These are phyloP conservation scores for Chaetoderma sp. DNA, from an alignment of 2,888 invertebrate species.

Conservation along the genomic window DNA sequence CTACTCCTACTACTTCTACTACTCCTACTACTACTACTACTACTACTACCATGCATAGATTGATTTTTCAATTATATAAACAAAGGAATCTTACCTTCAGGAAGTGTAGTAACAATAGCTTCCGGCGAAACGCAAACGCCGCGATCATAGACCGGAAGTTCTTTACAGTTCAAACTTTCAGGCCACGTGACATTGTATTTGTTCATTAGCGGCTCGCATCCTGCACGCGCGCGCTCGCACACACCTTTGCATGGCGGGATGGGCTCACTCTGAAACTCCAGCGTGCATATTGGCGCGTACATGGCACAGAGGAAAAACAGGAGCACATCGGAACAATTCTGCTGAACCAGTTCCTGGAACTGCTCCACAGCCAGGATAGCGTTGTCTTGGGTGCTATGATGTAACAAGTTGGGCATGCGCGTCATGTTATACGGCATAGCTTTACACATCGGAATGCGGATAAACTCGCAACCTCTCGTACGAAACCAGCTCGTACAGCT, in stretches of 20 bases:
- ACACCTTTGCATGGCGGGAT: conserved; percentile 62
- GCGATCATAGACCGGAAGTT: conserved; percentile 56
- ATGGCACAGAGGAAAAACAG: conserved; percentile 62
- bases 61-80: background rate
- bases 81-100: conserved; percentile 34
- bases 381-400: conserved; percentile 62
- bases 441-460: conserved; percentile 56
- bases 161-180: conserved; percentile 52
- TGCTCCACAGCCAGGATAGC: conserved; percentile 57
- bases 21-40: too few relatives aligned
- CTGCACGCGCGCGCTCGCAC: conserved; percentile 53
- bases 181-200: conserved; percentile 61
- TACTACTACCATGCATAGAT: background rate
- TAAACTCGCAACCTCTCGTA: conserved; percentile 56
- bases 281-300: conserved; percentile 62
- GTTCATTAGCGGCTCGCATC: conserved; percentile 60
- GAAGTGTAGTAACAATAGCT: conserved; percentile 53
- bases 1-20: too few relatives aligned
- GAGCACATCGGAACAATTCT: conserved; percentile 57
- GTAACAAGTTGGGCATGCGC: conserved; percentile 61
- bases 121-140: conserved; percentile 61
- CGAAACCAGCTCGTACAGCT: too few relatives aligned
- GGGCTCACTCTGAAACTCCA: conserved; percentile 53
- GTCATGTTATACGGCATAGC: conserved; percentile 65
- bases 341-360: conserved; percentile 53